Evolutionary conservation across 1,140 invertebrate species (phyloP), one percentile per base, ranked within the genome.

Genomic region (Zaprionus lachaisei): DNA sequence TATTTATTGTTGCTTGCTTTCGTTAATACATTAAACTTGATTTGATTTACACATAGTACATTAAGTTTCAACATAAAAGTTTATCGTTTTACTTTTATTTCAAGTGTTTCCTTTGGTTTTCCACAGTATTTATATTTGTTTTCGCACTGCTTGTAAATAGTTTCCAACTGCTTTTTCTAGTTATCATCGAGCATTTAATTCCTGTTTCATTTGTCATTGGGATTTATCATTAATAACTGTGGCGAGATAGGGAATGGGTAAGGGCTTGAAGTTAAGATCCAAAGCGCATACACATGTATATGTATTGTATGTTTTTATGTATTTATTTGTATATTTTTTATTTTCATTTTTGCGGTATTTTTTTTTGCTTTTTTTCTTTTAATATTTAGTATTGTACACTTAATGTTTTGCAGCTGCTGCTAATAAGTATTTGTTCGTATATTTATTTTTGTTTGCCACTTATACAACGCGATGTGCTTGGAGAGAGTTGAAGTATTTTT

Each of bases 1-100:
- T 47, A 47, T 47, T 47, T 47, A 47, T 47, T 47, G 28, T 68
- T 15, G 31, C 55, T 72, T 44, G 26, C 44, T 44, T 67, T 74
- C 58, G 65, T 47, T 69, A 69, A 74, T 75, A 62, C 60, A 79
- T 71, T 79, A 49, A 31, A 60, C 26, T 79, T 83, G 41, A 68
- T 82, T 77, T 57, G 76, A 72, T 76, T 67, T 79, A 79, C 77
- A 83, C 73, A 73, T 86, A 72, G 74, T 60, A 60, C 20, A 60
- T 60, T 34, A n/a, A 31, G 26, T 64, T 54, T 54, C 47, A 51
- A 22, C 47, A 24, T 51, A 51, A 22, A 24, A 51, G 20, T 51
- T 22, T 22, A 51, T 51, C 11, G 7, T 64, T 47, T 47, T 60
- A 28, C 37, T 38, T 68, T 68, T 55, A 73, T 75, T 75, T 75